A percentile compares a stretch with the other conserved stretches of the same genome.
phyloP scores from a whole-genome alignment of 2,888 invertebrate genomes.

The Fabriciana adippe region DNA sequence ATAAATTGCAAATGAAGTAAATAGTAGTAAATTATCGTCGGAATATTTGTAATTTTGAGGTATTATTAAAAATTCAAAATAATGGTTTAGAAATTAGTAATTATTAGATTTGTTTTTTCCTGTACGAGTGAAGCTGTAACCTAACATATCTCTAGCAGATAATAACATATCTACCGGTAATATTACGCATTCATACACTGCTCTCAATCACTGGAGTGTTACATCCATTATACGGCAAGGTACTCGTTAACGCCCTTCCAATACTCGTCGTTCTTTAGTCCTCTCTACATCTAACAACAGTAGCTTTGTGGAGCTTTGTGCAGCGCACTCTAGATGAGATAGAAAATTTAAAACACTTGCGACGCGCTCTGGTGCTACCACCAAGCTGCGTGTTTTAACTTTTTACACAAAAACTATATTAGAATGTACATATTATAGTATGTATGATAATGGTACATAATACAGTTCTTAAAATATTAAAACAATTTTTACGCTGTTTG shows the following conservation, averaged over 20 bases:
- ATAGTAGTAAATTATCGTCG: too few relatives aligned
- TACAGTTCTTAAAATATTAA: too few relatives aligned
- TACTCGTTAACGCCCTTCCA: constrained; percentile 14
- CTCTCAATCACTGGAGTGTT: constrained; percentile 20
- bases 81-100: too few relatives aligned
- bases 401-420: too few relatives aligned
- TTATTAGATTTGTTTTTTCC: neutral
- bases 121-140: neutral
- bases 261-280: constrained; percentile 18
- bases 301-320: constrained; percentile 15
- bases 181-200: constrained; percentile 15
- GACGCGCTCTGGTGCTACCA: neutral
- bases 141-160: constrained; percentile 5
- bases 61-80: too few relatives aligned
- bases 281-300: constrained; percentile 19
- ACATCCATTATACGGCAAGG: constrained; percentile 17
- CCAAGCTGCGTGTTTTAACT: neutral
- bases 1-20: too few relatives aligned
- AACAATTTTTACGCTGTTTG: too few relatives aligned
- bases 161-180: constrained; percentile 3
- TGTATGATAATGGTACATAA: too few relatives aligned
- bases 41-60: too few relatives aligned
- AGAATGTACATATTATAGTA: neutral
- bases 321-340: constrained; percentile 10
- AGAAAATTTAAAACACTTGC: constrained; percentile 12